Conservation (phyloP, 2,888 invertebrate species). For the Polymixis flavicincta region DNA sequence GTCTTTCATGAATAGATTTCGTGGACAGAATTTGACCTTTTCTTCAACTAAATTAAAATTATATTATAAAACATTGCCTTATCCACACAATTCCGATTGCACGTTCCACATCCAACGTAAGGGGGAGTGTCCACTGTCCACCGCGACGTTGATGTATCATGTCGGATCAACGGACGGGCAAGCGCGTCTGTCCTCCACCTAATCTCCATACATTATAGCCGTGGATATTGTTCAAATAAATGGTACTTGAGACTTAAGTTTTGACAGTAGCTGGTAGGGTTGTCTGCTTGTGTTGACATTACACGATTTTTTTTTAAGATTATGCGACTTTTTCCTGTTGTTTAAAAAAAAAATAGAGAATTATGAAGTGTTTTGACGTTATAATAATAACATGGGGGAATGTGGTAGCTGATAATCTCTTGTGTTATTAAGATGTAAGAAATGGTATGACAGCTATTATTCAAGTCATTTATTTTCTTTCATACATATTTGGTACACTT, state of each 20-base stretch:
- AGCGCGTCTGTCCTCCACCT: constrained; percentile 89
- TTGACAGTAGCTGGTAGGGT: constrained; percentile 75
- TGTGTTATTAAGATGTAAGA: neutral
- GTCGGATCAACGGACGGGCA: constrained; percentile 86
- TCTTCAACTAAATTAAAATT: neutral
- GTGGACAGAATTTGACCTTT: neutral
- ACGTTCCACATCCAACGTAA: constrained; percentile 66
- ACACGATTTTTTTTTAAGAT: constrained; percentile 20
- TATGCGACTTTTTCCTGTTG: too few species aligned
- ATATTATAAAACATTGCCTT: constrained; percentile 36
- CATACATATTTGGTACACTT: too few species aligned
- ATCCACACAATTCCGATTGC: constrained; percentile 66
- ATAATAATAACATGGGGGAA: neutral
- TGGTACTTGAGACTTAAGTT: constrained; percentile 88
- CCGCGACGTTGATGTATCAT: constrained; percentile 90
- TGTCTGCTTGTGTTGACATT: constrained; percentile 44
- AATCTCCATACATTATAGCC: constrained; percentile 89
- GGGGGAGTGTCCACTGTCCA: constrained; percentile 87
- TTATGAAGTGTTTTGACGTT: constrained; percentile 8
- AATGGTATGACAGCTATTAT: neutral
- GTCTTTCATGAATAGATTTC: neutral
- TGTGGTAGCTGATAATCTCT: neutral
- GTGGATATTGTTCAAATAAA: constrained; percentile 89
- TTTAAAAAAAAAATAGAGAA: too few species aligned
- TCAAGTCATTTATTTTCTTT: too few species aligned